Evolutionary conservation across 2,888 invertebrate genomes (phyloP).

Genomic region (Pollenia griseotomentosa): DNA sequence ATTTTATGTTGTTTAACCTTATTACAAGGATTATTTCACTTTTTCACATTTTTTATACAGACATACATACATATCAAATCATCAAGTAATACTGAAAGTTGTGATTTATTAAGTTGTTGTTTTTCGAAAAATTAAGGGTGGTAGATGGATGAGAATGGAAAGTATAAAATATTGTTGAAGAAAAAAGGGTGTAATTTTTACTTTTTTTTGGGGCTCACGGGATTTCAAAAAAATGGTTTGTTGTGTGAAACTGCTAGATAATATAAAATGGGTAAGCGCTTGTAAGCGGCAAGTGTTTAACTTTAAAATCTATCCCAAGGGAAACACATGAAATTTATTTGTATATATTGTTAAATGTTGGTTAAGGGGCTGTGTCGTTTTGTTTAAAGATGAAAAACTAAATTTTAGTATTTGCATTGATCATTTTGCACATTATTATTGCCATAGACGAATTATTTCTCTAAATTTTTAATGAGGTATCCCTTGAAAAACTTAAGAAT

Average conservation of each 20-base stretch:
- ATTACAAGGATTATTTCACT: slow-evolving; percentile 69
- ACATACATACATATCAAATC: slow-evolving; percentile 56
- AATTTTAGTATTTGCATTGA: too few relatives aligned
- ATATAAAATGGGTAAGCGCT: slow-evolving; percentile 40
- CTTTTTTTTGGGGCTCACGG: slow-evolving; percentile 37
- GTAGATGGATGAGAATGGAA: neutral
- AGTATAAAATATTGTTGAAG: neutral
- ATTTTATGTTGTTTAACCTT: slow-evolving; percentile 61
- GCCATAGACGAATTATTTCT: too few relatives aligned
- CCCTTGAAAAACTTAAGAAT: too few relatives aligned
- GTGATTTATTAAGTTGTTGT: slow-evolving; percentile 62
- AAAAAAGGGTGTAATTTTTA: slow-evolving; percentile 35
- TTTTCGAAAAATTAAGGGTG: slow-evolving; percentile 1
- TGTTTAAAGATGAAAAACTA: too few relatives aligned
- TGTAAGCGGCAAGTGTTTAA: slow-evolving; percentile 64
- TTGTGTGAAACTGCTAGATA: slow-evolving; percentile 15
- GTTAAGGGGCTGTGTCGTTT: too few relatives aligned
- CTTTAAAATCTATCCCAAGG: slow-evolving; percentile 45
- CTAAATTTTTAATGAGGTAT: too few relatives aligned
- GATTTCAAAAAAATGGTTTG: slow-evolving; percentile 60
- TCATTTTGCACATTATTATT: too few relatives aligned
- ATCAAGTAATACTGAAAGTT: slow-evolving; percentile 60
- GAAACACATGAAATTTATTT: neutral
- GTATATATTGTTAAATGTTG: neutral
- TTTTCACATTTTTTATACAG: slow-evolving; percentile 51